Conservation (phyloP, 2,888 invertebrate species). For the Stenoptilia bipunctidactyla region DNA sequence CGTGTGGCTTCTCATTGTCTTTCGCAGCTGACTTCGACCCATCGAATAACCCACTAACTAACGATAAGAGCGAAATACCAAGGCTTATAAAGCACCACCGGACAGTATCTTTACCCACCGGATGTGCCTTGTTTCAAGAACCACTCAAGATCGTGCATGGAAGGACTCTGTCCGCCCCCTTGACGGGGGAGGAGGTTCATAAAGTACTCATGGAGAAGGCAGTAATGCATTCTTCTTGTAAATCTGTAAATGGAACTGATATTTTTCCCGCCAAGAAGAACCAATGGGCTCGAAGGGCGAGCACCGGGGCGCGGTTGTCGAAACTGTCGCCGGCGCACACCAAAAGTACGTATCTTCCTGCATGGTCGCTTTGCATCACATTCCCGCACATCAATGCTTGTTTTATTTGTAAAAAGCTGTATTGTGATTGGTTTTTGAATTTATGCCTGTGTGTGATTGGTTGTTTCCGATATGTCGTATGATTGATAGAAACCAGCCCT, state of each 20-base stretch:
- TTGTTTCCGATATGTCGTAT: no score
- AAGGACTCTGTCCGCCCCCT: slow-evolving; percentile 78
- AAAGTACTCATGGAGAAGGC: slow-evolving; percentile 39
- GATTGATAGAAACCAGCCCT: no score
- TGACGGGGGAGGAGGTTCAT: slow-evolving; percentile 68
- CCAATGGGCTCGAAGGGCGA: slow-evolving; percentile 51
- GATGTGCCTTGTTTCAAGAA: slow-evolving; percentile 44
- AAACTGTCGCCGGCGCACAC: slow-evolving; percentile 60
- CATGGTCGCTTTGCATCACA: neutral
- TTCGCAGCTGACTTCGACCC: slow-evolving; percentile 57
- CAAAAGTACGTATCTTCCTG: slow-evolving; percentile 55
- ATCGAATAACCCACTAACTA: slow-evolving; percentile 60
- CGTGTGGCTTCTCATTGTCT: slow-evolving; percentile 59
- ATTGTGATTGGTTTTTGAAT: no score
- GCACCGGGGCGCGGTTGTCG: slow-evolving; percentile 53
- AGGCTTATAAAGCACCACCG: slow-evolving; percentile 49
- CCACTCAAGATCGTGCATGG: slow-evolving; percentile 67
- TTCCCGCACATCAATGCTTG: no score
- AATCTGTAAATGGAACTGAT: slow-evolving; percentile 45
- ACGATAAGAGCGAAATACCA: slow-evolving; percentile 34
- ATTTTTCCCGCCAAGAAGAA: slow-evolving; percentile 27
- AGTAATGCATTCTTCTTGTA: slow-evolving; percentile 40
- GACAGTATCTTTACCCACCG: slow-evolving; percentile 51
- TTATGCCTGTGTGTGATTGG: no score
- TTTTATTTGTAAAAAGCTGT: no score